Conservation (phyloP, 35 echinoderm and acorn worm species). For the Nesometra sesokonis region DNA sequence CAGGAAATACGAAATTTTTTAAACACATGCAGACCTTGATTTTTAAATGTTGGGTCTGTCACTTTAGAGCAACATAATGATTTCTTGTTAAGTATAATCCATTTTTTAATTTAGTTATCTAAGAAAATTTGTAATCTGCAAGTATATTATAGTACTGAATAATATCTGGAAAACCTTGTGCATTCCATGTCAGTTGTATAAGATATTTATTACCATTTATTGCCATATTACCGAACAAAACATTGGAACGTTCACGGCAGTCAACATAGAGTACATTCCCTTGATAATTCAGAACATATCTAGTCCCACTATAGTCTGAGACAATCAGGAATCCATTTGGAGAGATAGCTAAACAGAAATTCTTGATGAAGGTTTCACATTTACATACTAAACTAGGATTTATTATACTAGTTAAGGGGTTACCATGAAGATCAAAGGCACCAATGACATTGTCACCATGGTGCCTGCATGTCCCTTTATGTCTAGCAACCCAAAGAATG, state of each 20-base stretch:
- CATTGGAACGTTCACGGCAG: neutral
- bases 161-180: neutral
- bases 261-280: neutral
- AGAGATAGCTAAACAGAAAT: neutral
- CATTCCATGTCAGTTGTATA: neutral
- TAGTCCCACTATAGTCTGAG: neutral
- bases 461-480: neutral
- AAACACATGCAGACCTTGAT: too few relatives aligned
- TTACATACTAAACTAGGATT: neutral
- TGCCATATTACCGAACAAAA: neutral
- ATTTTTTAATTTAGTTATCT: neutral
- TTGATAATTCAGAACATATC: neutral
- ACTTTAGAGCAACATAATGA: too few relatives aligned
- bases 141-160: neutral
- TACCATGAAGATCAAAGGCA: neutral
- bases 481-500: neutral
- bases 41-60: too few relatives aligned
- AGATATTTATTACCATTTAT: neutral
- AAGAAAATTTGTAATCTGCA: neutral
- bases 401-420: neutral
- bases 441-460: neutral
- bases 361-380: neutral
- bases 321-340: neutral
- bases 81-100: too few relatives aligned
- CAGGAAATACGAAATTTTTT: too few relatives aligned